Evolutionary conservation across 2,888 invertebrate genomes (phyloP).

Genomic region (Lagria hirta): DNA sequence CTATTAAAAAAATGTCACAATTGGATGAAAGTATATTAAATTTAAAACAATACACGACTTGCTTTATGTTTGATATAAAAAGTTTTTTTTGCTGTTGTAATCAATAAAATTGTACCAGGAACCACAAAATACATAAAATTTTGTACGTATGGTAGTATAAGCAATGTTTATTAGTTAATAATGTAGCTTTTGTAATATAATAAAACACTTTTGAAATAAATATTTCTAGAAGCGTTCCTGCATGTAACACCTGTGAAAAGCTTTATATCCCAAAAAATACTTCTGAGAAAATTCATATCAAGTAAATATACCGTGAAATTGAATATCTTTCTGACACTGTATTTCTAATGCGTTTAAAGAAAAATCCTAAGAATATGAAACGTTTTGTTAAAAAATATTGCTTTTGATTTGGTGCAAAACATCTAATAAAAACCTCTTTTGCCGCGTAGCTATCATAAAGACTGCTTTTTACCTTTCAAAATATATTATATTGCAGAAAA

Average conservation of each 20-base stretch:
- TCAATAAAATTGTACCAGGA: no score
- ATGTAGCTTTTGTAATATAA: no score
- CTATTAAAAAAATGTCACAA: no score
- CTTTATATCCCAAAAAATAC: slow-evolving; percentile 38
- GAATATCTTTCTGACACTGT: slow-evolving; percentile 39
- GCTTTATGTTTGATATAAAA: no score
- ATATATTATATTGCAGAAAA: slow-evolving; percentile 16
- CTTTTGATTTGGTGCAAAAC: slow-evolving; percentile 22
- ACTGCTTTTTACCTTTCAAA: slow-evolving; percentile 5
- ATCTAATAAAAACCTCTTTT: no score
- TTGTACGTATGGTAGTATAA: no score
- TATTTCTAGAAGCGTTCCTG: slow-evolving; percentile 33
- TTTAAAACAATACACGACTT: no score
- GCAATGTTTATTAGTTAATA: no score
- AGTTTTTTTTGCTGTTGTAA: no score
- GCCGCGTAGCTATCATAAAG: no score
- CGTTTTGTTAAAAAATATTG: slow-evolving; percentile 24
- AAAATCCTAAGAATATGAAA: slow-evolving; percentile 28
- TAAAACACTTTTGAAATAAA: slow-evolving; percentile 18
- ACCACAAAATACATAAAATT: no score
- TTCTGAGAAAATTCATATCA: slow-evolving; percentile 38
- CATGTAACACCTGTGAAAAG: slow-evolving; percentile 38
- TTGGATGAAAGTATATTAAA: no score
- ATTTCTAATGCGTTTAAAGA: slow-evolving; percentile 34
- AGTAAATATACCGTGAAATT: slow-evolving; percentile 42